Base-by-base conservation (phyloP, 2,888 invertebrate genomes). In the Dioctria linearis region DNA sequence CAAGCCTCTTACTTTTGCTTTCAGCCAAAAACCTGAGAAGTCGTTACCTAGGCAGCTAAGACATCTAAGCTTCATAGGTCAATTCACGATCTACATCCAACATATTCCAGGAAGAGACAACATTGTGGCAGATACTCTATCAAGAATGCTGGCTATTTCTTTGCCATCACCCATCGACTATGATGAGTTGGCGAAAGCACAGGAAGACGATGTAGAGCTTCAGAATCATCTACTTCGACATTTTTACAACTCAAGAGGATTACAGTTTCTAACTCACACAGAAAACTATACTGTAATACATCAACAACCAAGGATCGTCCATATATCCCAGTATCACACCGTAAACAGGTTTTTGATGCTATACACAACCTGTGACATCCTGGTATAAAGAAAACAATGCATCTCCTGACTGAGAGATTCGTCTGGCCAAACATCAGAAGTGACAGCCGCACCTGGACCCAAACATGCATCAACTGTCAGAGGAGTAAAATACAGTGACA, bases 101-200 rank as follows among this genome's bases (percentile, higher is more conserved):
- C n/a, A n/a, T n/a, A n/a, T n/a, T n/a, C n/a, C n/a, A n/a, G n/a
- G n/a, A n/a, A n/a, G n/a, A n/a, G n/a, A 46, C 2, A 46, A 46
- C 46, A 46, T 46, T 46, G 5, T 46, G 5, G 46, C 46, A 46
- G 5, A 46, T 46, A 46, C 8, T 13, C 40, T 81, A 5, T 80
- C 78, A 6, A 46, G 46, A 46, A 2, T 46, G 46, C 46, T 6
- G 46, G 46, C 8, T 46, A 46, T 46, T 46, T 46, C 46, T 46
- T 46, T 46, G 8, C 46, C 46, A 46, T 46, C 8, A 46, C 46
- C 46, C 4, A 5, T 46, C 46, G 46, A 46, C 46, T 46, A 46
- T 8, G 46, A 46, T 46, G 46, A 46, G 5, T 46, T 46, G 46
- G 46, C 8, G 8, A 46, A 46, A 46, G 46, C 4, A 46, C 46